phyloP scores from a whole-genome alignment of 1,140 invertebrate genomes.

The Halyomorpha halys region DNA sequence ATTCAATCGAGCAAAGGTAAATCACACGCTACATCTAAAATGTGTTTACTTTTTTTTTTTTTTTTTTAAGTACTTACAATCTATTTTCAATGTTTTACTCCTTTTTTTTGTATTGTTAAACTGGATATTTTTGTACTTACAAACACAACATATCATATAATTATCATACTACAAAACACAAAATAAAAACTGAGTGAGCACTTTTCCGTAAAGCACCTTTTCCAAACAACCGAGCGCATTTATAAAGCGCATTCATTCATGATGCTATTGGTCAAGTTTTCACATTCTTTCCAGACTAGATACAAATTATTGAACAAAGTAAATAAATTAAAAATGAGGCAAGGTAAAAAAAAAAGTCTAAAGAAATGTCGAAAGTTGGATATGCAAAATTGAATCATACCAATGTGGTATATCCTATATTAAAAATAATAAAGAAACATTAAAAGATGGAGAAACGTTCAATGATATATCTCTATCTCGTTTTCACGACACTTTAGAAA shows the following conservation, averaged over 20 bases:
- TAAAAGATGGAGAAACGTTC: not conserved
- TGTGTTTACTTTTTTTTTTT: not conserved
- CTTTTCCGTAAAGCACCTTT: not conserved
- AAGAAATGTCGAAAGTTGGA: not conserved
- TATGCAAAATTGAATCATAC: conserved; percentile 2
- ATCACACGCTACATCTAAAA: conserved; percentile 7
- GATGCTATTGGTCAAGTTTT: not conserved
- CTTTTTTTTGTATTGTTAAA: too few species aligned
- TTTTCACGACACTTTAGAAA: not conserved
- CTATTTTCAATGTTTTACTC: not conserved
- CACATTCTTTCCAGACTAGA: conserved; percentile 9
- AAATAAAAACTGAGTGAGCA: conserved; percentile 7
- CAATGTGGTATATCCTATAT: conserved; percentile 10
- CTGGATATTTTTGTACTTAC: not conserved
- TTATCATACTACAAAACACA: conserved; percentile 8
- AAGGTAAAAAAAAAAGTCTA: not conserved
- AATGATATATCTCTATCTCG: conserved; percentile 4
- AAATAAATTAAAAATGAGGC: conserved; percentile 14
- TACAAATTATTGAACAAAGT: not conserved
- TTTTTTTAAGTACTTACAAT: conserved; percentile 13
- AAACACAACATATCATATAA: not conserved
- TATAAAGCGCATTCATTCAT: not conserved
- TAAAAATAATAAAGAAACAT: not conserved
- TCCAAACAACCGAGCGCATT: not conserved
- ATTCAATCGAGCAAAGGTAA: conserved; percentile 5